Evolutionary conservation across 2,797 vertebrate species (phyloP), one percentile per base, ranked within the genome.

Genomic region (Micromesistius poutassou): DNA sequence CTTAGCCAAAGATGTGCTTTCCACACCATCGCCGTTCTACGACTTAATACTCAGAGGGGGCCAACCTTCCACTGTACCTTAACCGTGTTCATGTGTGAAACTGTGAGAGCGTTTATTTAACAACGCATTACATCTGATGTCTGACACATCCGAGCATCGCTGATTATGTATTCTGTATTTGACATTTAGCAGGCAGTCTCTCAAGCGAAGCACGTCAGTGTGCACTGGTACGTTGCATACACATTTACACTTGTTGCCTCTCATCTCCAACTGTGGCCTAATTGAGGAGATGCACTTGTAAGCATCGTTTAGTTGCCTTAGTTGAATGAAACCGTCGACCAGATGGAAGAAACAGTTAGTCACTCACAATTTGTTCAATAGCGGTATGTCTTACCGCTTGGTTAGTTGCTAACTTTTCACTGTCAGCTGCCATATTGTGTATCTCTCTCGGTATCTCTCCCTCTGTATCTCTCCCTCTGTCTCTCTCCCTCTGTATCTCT

Each of bases 321-420:
- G 16, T 87, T 30, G 85, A 91, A 91, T 91, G 83, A 81, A 87
- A 83, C 80, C 50, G 16, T 55, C 86, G 25, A 81, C 82, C 90
- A 91, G 90, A 90, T 91, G 90, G 86, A 82, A 85, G 83, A 77
- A 75, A 83, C 72, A 80, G 81, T 86, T 89, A 87, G 85, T 16
- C 16, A 55, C 50, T 16, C 16, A 55, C 50, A 22, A 55, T 22
- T 6, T 22, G 50, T 55, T 55, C 50, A 13, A 38, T 38, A 38
- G 6, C 7, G 12, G 42, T 13, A 46, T 4, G 42, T 46, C 42
- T 13, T 38, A 46, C 13, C 1, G 42, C 12, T 46, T 46, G 42
- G 14, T 46, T 46, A 14, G 42, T 46, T 19, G 13, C 42, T 14
- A 46, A 19, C 42, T 4, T 4, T 46, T 46, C 16, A 14, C 12